Evolutionary conservation across 1,140 invertebrate species (phyloP).

Genomic region (Drosophila repletoides): DNA sequence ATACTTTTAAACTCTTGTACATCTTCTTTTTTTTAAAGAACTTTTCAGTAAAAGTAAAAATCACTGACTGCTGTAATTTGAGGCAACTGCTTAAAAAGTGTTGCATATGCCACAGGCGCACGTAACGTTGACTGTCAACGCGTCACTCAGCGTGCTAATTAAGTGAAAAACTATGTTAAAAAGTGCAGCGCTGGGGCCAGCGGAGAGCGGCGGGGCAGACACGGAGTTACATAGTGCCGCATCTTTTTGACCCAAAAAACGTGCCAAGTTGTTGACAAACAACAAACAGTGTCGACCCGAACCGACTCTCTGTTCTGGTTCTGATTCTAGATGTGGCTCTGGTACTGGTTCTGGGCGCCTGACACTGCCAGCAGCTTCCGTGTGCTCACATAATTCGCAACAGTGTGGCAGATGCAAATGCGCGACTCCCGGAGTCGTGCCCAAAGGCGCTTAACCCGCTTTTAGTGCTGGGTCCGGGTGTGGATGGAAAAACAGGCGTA

Average conservation of each 20-base stretch:
- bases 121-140: constrained; percentile 73
- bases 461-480: constrained; percentile 37
- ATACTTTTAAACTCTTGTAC: not conserved
- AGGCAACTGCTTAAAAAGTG: constrained; percentile 36
- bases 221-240: not conserved
- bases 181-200: constrained; percentile 14
- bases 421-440: constrained; percentile 51
- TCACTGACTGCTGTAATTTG: constrained; percentile 17
- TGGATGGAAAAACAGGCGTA: constrained; percentile 55
- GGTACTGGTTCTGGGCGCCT: constrained; percentile 2
- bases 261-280: constrained; percentile 74
- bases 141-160: constrained; percentile 75
- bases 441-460: constrained; percentile 75
- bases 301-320: constrained; percentile 4
- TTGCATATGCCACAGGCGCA: constrained; percentile 64
- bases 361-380: constrained; percentile 41
- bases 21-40: not conserved
- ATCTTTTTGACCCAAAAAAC: constrained; percentile 74
- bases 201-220: not conserved
- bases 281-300: constrained; percentile 46
- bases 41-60: no score
- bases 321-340: constrained; percentile 6
- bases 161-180: constrained; percentile 78
- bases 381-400: constrained; percentile 67
- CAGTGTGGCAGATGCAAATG: constrained; percentile 61